A percentile compares a stretch with the other conserved stretches of the same genome.
phyloP scores from a whole-genome alignment of 2,888 invertebrate genomes.

The Orgyia antiqua region DNA sequence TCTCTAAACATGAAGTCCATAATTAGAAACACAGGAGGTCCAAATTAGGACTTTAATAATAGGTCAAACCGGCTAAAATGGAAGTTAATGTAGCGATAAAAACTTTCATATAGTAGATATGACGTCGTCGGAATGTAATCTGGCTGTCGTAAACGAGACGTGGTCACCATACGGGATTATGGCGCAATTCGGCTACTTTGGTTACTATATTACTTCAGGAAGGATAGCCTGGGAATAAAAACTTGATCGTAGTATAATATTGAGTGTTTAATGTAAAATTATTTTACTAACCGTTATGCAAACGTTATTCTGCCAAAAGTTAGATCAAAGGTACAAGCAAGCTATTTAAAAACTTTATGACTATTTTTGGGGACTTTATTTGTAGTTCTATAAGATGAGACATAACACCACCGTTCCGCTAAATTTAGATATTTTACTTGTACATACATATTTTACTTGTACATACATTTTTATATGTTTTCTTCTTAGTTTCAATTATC shows the following conservation, averaged over 20 bases:
- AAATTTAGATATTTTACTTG: no score
- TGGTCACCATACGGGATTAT: slow-evolving; percentile 23
- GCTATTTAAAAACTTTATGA: no score
- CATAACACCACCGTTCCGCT: no score
- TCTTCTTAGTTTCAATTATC: no score
- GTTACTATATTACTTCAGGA: slow-evolving; percentile 2
- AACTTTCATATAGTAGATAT: slow-evolving; percentile 44
- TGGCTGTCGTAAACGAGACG: slow-evolving; percentile 30
- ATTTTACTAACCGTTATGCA: no score
- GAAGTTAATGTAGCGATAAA: slow-evolving; percentile 45
- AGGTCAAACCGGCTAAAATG: slow-evolving; percentile 33
- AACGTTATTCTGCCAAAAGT: no score
- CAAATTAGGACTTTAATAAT: slow-evolving; percentile 44
- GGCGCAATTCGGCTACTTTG: slow-evolving; percentile 21
- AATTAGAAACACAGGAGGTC: slow-evolving; percentile 27
- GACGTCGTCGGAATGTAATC: slow-evolving; percentile 44
- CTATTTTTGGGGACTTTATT: no score
- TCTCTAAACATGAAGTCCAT: slow-evolving; percentile 15
- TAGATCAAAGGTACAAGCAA: no score
- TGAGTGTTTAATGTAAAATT: no score
- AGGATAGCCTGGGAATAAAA: neutral
- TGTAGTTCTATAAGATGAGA: no score
- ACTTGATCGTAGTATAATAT: slow-evolving; percentile 2
- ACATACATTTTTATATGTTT: no score
- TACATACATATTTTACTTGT: no score